Percentiles rank a stretch among this genome's conserved stretches.
These are phyloP conservation scores for Phalloptychus januarius DNA, from an alignment of 2,797 vertebrate genomes.

Conservation along the genomic window DNA sequence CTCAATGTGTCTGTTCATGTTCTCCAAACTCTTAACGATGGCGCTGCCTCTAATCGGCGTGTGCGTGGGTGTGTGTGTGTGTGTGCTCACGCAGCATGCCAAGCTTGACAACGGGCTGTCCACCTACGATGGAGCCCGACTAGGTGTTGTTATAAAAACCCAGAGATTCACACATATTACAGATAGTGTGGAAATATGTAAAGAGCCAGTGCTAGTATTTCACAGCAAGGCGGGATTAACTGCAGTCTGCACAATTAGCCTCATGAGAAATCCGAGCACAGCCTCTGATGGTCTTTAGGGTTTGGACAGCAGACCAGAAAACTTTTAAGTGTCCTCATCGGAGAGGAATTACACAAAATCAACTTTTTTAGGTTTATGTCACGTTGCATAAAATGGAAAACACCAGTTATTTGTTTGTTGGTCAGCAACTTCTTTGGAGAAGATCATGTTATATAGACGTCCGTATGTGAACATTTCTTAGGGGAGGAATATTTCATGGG, in stretches of 20 bases:
- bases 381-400: too few species aligned
- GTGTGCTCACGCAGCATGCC: slow-evolving; percentile 8
- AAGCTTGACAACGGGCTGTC: slow-evolving; percentile 65
- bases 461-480: too few species aligned
- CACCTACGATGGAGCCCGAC: slow-evolving; percentile 61
- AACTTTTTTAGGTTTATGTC: neutral
- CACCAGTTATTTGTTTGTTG: too few species aligned
- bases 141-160: slow-evolving; percentile 44
- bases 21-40: slow-evolving; percentile 66
- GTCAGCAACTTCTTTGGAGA: too few species aligned
- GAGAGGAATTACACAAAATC: neutral
- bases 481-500: too few species aligned
- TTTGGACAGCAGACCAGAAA: neutral
- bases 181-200: slow-evolving; percentile 7
- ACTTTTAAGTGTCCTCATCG: neutral
- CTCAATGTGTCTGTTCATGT: slow-evolving; percentile 33
- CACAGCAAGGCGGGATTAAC: neutral
- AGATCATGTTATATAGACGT: too few species aligned
- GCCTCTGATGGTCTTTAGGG: neutral
- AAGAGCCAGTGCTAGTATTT: neutral
- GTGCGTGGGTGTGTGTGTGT: neutral
- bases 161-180: slow-evolving; percentile 31
- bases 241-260: neutral
- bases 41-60: neutral
- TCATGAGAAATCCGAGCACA: neutral